Percentiles rank a stretch among this genome's conserved stretches.
Evolutionary conservation across 35 echinoderm and acorn worm species (phyloP).

Genomic region (Amphiura filiformis): DNA sequence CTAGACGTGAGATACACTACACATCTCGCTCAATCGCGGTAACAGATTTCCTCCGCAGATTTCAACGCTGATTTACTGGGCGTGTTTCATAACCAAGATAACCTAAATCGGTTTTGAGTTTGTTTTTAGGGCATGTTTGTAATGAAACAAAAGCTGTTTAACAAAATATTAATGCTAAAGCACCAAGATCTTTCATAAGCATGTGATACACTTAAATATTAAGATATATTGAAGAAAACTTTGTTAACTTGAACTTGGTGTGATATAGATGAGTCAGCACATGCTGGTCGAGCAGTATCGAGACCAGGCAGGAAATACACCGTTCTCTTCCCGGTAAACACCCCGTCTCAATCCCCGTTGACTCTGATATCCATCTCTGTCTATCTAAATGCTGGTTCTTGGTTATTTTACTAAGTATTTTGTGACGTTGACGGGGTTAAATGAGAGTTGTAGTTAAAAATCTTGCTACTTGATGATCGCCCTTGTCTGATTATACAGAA

Average conservation of each 20-base stretch:
- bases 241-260: too few species aligned
- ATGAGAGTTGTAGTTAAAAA: background rate
- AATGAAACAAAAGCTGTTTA: too few species aligned
- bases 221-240: too few species aligned
- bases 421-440: background rate
- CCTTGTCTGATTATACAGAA: constrained; percentile 9
- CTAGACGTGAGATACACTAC: background rate
- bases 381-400: background rate
- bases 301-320: background rate
- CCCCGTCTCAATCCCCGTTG: background rate
- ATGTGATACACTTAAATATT: too few species aligned
- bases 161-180: too few species aligned
- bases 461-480: background rate
- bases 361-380: constrained; percentile 6
- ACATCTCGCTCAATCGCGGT: background rate
- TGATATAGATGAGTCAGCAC: background rate
- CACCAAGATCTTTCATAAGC: too few species aligned
- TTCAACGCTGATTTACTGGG: too few species aligned
- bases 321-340: background rate
- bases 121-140: too few species aligned
- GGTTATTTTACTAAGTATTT: too few species aligned
- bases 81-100: too few species aligned
- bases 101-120: too few species aligned
- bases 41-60: too few species aligned
- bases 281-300: background rate